Conservation (phyloP, 2,113 vertebrate genomes). For the Glaucidium brasilianum region DNA sequence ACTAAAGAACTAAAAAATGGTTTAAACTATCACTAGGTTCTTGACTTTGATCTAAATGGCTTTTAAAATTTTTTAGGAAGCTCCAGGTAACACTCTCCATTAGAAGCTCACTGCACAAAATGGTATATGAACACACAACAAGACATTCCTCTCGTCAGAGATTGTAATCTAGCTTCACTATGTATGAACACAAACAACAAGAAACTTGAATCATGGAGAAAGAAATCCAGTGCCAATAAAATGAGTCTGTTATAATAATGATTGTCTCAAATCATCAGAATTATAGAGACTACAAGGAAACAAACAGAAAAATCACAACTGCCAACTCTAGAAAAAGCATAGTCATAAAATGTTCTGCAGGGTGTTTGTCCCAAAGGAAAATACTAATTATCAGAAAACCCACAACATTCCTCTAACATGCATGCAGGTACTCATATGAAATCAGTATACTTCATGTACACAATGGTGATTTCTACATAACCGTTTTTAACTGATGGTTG, state of each 20-base stretch:
- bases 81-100: not conserved
- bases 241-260: not conserved
- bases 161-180: not conserved
- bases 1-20: not conserved
- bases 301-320: not conserved
- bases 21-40: not conserved
- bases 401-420: not conserved
- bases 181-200: not conserved
- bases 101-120: not conserved
- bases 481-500: accelerated
- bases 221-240: not conserved
- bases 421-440: not conserved
- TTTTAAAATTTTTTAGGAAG: not conserved
- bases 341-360: not conserved
- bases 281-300: not conserved
- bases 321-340: not conserved
- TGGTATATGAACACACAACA: not conserved
- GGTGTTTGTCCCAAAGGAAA: not conserved
- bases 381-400: not conserved
- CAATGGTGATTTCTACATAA: not conserved
- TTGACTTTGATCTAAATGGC: not conserved
- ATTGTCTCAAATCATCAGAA: not conserved
- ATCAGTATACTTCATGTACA: not conserved
- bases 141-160: not conserved
- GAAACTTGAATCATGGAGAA: not conserved